Evolutionary conservation across 2,888 invertebrate genomes (phyloP).

Genomic region (Pogonocherus hispidulus): DNA sequence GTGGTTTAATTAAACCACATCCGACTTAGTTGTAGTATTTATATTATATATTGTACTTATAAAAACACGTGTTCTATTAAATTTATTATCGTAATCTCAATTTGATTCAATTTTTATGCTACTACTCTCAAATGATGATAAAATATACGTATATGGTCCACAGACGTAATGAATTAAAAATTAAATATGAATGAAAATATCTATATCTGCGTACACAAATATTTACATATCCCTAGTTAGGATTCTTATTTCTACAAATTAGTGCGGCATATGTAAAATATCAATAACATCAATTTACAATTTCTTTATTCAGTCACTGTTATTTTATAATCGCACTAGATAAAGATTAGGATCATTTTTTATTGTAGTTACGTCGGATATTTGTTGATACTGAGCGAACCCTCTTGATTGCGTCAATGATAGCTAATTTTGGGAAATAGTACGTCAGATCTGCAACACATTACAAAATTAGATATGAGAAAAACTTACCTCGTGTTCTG

Average conservation of each 20-base stretch:
- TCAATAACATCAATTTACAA: no score
- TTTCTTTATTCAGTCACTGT: no score
- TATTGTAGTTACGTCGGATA: background rate
- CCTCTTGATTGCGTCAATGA: conserved; percentile 9
- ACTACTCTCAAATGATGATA: background rate
- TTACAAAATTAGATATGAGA: background rate
- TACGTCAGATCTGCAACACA: conserved; percentile 1
- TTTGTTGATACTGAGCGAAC: background rate
- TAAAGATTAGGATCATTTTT: background rate
- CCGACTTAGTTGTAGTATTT: background rate
- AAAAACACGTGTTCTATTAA: conserved; percentile 6
- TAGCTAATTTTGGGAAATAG: conserved; percentile 2
- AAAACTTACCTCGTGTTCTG: background rate
- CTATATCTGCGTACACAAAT: no score
- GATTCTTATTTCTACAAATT: background rate
- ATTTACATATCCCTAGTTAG: no score
- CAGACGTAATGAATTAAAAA: background rate
- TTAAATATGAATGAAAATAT: conserved; percentile 1
- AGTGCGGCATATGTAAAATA: no score
- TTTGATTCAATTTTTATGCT: background rate
- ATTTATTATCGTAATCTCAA: background rate
- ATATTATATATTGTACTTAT: no score
- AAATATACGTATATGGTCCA: background rate
- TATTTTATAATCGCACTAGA: no score
- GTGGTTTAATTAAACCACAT: conserved; percentile 3